Conservation (phyloP, 2,797 vertebrate genomes). For the Margarornis squamiger region DNA sequence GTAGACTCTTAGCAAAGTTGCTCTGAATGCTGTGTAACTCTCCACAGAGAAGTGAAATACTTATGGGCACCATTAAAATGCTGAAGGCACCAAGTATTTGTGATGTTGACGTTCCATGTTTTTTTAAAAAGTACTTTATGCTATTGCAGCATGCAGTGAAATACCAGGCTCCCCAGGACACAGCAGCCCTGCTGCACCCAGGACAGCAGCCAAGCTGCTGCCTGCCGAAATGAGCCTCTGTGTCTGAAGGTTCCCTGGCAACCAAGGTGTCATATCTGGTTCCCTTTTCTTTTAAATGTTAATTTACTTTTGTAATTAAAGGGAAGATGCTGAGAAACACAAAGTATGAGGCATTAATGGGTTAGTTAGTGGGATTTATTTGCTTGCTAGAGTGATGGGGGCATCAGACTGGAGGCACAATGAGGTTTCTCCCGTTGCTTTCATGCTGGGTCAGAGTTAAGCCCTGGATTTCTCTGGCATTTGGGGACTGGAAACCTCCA, state of each 20-base stretch:
- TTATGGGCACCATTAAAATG: neutral
- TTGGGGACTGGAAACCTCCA: neutral
- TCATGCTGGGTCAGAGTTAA: neutral
- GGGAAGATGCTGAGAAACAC: neutral
- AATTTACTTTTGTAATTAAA: neutral
- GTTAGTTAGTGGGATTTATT: neutral
- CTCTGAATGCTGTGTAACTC: neutral
- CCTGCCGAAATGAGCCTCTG: neutral
- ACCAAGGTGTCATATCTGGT: neutral
- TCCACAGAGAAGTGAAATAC: neutral
- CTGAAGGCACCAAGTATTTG: neutral
- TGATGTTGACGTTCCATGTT: neutral
- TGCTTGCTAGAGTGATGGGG: neutral
- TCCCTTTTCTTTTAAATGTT: neutral
- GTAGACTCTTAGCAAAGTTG: neutral
- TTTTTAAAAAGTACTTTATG: neutral
- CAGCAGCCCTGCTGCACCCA: neutral
- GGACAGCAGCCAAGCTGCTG: neutral
- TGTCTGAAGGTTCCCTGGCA: neutral
- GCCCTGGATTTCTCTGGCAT: neutral
- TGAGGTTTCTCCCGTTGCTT: neutral
- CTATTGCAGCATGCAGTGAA: neutral
- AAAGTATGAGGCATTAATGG: neutral
- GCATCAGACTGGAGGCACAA: neutral
- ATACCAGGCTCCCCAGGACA: accelerated